Conservation (phyloP, 1,140 invertebrate genomes). For the Chrysopa pallens region DNA sequence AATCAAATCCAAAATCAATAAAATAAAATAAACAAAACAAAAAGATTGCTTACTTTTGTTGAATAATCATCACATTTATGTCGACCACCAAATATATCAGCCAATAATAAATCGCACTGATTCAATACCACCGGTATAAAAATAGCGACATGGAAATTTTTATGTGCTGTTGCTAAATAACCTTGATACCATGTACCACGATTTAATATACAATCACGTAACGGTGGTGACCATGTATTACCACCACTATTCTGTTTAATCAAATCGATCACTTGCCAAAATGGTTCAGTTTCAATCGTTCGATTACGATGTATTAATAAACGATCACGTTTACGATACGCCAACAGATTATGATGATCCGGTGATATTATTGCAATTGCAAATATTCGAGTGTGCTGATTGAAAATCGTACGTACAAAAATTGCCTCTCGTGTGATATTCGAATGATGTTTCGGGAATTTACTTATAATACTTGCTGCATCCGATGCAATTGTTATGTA, state of each 20-base stretch:
- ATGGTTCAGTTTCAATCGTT: conserved; percentile 10
- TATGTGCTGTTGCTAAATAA: conserved; percentile 6
- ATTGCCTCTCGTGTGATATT: too few relatives aligned
- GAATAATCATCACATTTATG: conserved; percentile 19
- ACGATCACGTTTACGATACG: too few relatives aligned
- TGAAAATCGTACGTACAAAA: too few relatives aligned
- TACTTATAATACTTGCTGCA: too few relatives aligned
- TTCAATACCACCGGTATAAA: conserved; percentile 19
- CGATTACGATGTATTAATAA: conserved; percentile 11
- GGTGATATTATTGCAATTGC: too few relatives aligned
- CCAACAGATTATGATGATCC: too few relatives aligned
- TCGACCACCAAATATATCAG: conserved; percentile 17
- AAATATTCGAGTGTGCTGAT: too few relatives aligned
- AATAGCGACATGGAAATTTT: conserved; percentile 10
- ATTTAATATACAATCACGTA: conserved; percentile 12
- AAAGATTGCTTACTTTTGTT: conserved; percentile 16
- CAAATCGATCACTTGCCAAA: conserved; percentile 9
- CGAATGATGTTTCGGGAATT: too few relatives aligned
- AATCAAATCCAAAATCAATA: too few relatives aligned
- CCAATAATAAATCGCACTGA: conserved; percentile 20
- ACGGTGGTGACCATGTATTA: conserved; percentile 12
- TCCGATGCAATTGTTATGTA: too few relatives aligned
- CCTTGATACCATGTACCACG: conserved; percentile 11
- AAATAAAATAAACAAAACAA: too few relatives aligned
- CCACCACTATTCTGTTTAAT: background rate